A percentile compares a stretch with the other conserved stretches of the same genome.
Evolutionary conservation across 2,888 invertebrate genomes (phyloP).

Genomic region (Tryphoninae sp.): DNA sequence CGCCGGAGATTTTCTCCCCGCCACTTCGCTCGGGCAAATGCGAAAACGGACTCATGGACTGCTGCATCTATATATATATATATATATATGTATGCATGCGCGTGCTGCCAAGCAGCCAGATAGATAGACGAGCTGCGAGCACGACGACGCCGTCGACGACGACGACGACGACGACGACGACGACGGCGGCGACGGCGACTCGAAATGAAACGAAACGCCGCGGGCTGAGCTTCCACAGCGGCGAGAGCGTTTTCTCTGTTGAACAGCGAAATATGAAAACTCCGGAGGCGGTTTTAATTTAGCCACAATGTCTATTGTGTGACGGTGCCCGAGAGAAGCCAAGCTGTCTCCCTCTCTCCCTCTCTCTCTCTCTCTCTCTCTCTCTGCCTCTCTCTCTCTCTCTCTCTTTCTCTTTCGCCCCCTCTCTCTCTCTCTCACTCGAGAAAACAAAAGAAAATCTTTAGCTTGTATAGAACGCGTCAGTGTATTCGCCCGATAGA

Average conservation of each 20-base stretch:
- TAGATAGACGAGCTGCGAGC: constrained; percentile 33
- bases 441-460: constrained; percentile 64
- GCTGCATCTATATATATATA: constrained; percentile 9
- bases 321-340: constrained; percentile 66
- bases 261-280: constrained; percentile 79
- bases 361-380: constrained; percentile 18
- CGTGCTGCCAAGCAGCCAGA: constrained; percentile 53
- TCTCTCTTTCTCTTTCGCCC: constrained; percentile 3
- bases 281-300: constrained; percentile 81
- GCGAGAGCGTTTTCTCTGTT: constrained; percentile 67
- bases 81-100: constrained; percentile 7
- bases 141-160: not conserved
- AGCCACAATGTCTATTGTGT: constrained; percentile 81
- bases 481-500: constrained; percentile 11
- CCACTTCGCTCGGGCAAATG: constrained; percentile 37
- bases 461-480: constrained; percentile 44
- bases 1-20: constrained; percentile 22
- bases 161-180: constrained; percentile 2
- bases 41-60: constrained; percentile 29
- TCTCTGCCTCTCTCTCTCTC: constrained; percentile 12
- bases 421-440: constrained; percentile 31
- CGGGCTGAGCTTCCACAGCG: constrained; percentile 67
- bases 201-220: constrained; percentile 80
- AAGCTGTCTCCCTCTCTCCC: constrained; percentile 36
- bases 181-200: constrained; percentile 66